A percentile compares a stretch with the other conserved stretches of the same genome.
These are phyloP conservation scores for Catharus ustulatus DNA, from an alignment of 2,797 vertebrate species.

Conservation along the genomic window DNA sequence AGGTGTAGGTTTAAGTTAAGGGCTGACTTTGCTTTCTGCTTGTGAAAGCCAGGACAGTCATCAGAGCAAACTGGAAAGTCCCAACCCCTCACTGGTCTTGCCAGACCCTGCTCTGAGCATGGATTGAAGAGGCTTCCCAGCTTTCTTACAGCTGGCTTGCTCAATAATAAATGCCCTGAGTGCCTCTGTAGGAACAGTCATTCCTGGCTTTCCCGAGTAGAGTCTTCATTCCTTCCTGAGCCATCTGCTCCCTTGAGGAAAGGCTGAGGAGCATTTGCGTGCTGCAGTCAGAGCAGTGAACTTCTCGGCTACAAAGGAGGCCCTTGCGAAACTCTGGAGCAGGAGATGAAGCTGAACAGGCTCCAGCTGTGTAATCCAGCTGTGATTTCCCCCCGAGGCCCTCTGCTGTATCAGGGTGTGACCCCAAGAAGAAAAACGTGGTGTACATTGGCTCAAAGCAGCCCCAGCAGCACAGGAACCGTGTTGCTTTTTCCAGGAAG, in stretches of 20 bases:
- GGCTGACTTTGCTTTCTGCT: not conserved
- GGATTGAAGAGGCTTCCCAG: not conserved
- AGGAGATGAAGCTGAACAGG: not conserved
- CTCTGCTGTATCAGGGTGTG: not conserved
- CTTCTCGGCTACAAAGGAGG: not conserved
- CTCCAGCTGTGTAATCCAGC: not conserved
- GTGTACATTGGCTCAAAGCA: not conserved
- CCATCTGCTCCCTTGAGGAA: not conserved
- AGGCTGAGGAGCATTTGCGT: not conserved
- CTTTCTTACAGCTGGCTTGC: not conserved
- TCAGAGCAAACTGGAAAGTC: not conserved
- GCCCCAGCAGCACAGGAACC: rapidly evolving
- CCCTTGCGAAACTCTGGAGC: rapidly evolving
- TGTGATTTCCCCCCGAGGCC: not conserved
- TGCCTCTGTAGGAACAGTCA: not conserved
- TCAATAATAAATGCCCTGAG: not conserved
- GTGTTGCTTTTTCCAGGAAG: not conserved
- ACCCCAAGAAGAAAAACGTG: not conserved
- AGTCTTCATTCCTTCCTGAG: not conserved
- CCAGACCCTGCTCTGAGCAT: not conserved
- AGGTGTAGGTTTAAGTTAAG: not conserved
- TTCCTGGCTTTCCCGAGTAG: not conserved
- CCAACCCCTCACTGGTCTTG: not conserved
- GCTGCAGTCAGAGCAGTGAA: not conserved
- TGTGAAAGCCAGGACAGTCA: not conserved